A percentile compares a stretch with the other conserved stretches of the same genome.
These are phyloP conservation scores for Lamproptera curius DNA, from an alignment of 2,888 invertebrate species.

Conservation along the genomic window DNA sequence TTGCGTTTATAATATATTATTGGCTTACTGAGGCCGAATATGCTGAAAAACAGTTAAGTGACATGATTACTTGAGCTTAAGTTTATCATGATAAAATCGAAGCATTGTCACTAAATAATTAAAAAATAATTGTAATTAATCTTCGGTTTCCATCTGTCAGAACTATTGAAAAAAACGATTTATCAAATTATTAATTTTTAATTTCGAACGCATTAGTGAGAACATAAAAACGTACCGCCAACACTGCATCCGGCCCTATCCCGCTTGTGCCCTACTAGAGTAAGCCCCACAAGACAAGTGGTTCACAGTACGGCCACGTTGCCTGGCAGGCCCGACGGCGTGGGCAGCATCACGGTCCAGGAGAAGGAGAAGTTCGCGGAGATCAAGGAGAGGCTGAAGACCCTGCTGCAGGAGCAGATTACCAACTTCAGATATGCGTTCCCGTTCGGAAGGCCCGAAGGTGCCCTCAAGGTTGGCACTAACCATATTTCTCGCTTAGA, in stretches of 20 bases:
- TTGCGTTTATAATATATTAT: no score
- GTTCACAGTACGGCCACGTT: slow-evolving; percentile 76
- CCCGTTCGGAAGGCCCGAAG: slow-evolving; percentile 99
- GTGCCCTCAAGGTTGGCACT: slow-evolving; percentile 93
- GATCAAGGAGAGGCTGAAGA: slow-evolving; percentile 95
- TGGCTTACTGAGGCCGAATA: no score
- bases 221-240: slow-evolving; percentile 44
- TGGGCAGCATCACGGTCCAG: slow-evolving; percentile 98
- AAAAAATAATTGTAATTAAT: no score
- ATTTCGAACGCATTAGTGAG: no score
- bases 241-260: slow-evolving; percentile 54
- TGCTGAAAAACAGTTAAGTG: no score
- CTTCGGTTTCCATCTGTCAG: no score
- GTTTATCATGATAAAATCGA: no score
- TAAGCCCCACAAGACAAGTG: slow-evolving; percentile 69
- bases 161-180: no score
- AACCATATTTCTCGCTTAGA: no score
- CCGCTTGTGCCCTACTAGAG: slow-evolving; percentile 73
- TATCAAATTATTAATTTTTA: no score
- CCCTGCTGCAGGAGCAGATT: slow-evolving; percentile 97
- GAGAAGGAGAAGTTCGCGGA: slow-evolving; percentile 99
- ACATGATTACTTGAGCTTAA: no score
- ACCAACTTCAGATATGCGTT: slow-evolving; percentile 99
- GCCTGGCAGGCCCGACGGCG: slow-evolving; percentile 95
- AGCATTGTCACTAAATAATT: no score